Evolutionary conservation across 2,888 invertebrate genomes (phyloP).

Genomic region (Sepiola atlantica): DNA sequence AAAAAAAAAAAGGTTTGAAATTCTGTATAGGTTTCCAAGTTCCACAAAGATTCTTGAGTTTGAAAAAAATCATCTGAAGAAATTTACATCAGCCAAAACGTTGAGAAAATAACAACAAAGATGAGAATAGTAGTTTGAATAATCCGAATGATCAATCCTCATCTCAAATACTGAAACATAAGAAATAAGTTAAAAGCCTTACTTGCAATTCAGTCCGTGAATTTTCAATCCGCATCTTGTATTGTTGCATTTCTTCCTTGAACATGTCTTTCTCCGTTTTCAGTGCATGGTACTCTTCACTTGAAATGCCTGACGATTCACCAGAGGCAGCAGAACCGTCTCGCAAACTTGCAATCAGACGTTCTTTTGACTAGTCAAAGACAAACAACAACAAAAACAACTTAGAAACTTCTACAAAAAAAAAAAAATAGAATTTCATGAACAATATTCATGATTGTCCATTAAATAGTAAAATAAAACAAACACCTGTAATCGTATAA

Average conservation of each 20-base stretch:
- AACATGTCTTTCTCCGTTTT: constrained; percentile 79
- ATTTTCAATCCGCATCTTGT: constrained; percentile 75
- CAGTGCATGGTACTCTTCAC: constrained; percentile 79
- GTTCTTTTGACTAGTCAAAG: constrained; percentile 79
- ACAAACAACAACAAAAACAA: not conserved
- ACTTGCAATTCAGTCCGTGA: constrained; percentile 77
- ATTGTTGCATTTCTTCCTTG: constrained; percentile 79
- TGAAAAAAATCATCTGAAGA: too few species aligned
- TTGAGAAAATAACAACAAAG: too few species aligned
- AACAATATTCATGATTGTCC: not conserved
- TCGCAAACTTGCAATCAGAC: constrained; percentile 80
- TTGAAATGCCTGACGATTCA: constrained; percentile 64
- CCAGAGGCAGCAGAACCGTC: constrained; percentile 64
- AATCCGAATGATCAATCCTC: too few species aligned
- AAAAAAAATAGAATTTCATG: not conserved
- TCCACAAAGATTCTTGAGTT: too few species aligned
- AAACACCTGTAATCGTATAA: too few species aligned
- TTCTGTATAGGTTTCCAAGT: too few species aligned
- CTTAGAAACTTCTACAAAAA: not conserved
- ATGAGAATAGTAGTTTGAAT: too few species aligned
- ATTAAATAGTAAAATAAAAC: too few species aligned
- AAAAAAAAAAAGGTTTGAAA: too few species aligned
- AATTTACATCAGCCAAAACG: too few species aligned
- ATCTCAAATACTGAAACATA: not conserved
- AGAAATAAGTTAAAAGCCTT: constrained; percentile 35